Evolutionary conservation across 2,113 vertebrate species (phyloP).

Genomic region (Heterotilapia buettikoferi): DNA sequence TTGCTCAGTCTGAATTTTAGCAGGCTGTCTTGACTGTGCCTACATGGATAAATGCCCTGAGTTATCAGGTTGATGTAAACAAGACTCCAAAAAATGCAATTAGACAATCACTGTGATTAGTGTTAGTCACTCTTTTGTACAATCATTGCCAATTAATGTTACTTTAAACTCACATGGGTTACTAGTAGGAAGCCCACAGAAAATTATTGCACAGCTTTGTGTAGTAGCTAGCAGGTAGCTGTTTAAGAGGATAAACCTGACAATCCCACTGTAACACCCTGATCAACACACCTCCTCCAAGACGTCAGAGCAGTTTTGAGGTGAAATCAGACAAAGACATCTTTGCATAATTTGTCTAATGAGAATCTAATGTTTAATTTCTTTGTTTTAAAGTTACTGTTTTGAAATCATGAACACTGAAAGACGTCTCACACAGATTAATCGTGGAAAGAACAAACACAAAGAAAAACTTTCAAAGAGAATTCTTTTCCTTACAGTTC

Average conservation of each 20-base stretch:
- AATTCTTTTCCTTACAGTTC: not conserved
- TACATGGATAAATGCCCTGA: not conserved
- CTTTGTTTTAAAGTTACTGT: not conserved
- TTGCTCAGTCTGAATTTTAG: not conserved
- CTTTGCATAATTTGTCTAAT: not conserved
- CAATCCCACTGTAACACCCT: not conserved
- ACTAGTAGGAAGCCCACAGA: not conserved
- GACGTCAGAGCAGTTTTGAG: not conserved
- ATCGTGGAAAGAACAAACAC: not conserved
- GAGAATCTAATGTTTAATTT: not conserved
- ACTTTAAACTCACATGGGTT: not conserved
- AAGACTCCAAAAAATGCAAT: not conserved
- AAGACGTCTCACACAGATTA: not conserved
- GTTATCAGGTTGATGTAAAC: not conserved
- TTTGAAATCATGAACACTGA: not conserved
- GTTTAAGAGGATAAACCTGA: not conserved
- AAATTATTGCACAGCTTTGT: not conserved
- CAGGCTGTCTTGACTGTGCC: not conserved
- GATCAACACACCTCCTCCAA: not conserved
- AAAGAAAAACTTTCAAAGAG: not conserved
- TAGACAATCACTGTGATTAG: not conserved
- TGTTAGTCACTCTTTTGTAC: not conserved
- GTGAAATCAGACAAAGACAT: not conserved
- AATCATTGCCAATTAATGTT: not conserved
- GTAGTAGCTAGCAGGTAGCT: not conserved